Evolutionary conservation across 2,113 vertebrate species (phyloP).

Genomic region (Aspidoscelis tigris): DNA sequence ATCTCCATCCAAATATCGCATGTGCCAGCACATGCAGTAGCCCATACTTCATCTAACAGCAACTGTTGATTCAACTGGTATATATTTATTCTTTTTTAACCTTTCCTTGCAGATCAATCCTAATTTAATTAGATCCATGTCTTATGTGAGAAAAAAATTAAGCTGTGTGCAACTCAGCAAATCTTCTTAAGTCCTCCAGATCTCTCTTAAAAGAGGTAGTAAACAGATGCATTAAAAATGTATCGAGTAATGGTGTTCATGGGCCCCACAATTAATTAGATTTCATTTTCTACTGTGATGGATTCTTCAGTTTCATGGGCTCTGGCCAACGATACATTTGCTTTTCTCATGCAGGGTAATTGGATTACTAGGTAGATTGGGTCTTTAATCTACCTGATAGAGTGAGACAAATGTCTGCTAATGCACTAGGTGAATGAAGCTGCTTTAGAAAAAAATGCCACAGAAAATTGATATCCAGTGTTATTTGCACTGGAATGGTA

Average conservation of each 20-base stretch:
- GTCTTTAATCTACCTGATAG: slow-evolving; percentile 73
- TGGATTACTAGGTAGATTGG: slow-evolving; percentile 68
- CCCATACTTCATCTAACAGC: background rate
- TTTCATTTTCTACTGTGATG: slow-evolving; percentile 67
- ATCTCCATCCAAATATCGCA: background rate
- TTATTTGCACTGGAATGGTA: slow-evolving; percentile 38
- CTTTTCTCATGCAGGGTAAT: slow-evolving; percentile 70
- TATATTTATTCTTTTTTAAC: slow-evolving; percentile 22
- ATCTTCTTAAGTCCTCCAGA: slow-evolving; percentile 59
- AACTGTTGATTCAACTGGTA: slow-evolving; percentile 3
- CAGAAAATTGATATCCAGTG: slow-evolving; percentile 41
- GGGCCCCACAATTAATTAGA: slow-evolving; percentile 71
- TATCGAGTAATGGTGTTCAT: slow-evolving; percentile 60
- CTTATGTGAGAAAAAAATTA: slow-evolving; percentile 30
- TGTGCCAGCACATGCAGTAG: background rate
- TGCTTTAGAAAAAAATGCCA: slow-evolving; percentile 59
- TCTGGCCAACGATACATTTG: slow-evolving; percentile 69
- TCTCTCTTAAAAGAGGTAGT: slow-evolving; percentile 48
- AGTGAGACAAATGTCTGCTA: slow-evolving; percentile 65
- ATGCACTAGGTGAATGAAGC: slow-evolving; percentile 57
- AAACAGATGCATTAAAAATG: slow-evolving; percentile 53
- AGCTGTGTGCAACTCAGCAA: slow-evolving; percentile 29
- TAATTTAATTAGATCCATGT: slow-evolving; percentile 35
- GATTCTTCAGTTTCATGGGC: slow-evolving; percentile 63
- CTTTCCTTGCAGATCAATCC: background rate